Percentiles rank a stretch among this genome's conserved stretches.
phyloP scores from a whole-genome alignment of 1,140 invertebrate genomes.

The Forficula auricularia region DNA sequence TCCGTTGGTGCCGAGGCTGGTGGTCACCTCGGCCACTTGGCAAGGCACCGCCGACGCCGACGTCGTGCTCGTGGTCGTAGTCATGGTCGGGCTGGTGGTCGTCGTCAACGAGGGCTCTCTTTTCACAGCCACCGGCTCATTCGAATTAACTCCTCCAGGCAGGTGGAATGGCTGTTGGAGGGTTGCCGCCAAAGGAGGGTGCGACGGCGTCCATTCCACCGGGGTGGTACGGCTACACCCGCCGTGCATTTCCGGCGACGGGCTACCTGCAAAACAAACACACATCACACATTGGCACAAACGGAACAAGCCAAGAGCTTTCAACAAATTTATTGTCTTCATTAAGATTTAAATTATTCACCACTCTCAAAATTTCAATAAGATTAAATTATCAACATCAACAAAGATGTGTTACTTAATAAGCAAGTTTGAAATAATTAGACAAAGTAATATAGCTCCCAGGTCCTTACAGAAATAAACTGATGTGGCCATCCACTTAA shows the following conservation, averaged over 20 bases:
- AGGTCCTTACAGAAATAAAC: no score
- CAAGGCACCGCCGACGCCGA: slow-evolving; percentile 32
- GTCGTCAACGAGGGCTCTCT: slow-evolving; percentile 15
- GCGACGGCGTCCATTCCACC: slow-evolving; percentile 24
- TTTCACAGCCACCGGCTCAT: slow-evolving; percentile 10
- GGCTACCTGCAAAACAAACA: background rate
- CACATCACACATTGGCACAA: background rate
- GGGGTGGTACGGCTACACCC: slow-evolving; percentile 27
- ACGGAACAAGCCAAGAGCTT: background rate
- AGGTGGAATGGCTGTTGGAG: no score
- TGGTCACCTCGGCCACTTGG: slow-evolving; percentile 45
- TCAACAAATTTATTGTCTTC: no score
- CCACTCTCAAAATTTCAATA: no score
- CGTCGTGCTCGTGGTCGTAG: slow-evolving; percentile 35
- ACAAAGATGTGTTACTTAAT: no score
- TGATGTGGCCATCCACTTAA: no score
- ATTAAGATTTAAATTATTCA: no score
- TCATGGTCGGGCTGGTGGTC: no score
- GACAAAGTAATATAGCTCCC: no score
- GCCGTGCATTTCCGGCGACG: slow-evolving; percentile 11
- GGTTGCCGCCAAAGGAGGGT: slow-evolving; percentile 18
- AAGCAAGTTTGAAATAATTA: no score
- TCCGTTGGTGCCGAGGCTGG: slow-evolving; percentile 33
- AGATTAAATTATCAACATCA: no score
- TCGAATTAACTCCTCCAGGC: no score